These are phyloP conservation scores for Caenorhabditis zanzibari DNA, from an alignment of 2,888 invertebrate genomes.

Conservation along the genomic window DNA sequence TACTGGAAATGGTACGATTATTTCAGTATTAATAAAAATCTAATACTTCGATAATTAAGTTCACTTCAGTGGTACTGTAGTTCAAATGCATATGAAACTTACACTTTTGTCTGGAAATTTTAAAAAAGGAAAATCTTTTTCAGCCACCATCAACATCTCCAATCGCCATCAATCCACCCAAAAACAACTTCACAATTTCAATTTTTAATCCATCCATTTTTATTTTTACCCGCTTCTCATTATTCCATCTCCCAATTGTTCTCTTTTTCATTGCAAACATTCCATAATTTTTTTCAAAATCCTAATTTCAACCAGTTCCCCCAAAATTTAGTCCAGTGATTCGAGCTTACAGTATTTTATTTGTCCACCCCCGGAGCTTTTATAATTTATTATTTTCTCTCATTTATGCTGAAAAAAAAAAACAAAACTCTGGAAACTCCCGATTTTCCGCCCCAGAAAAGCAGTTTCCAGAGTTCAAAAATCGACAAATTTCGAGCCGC, in stretches of 20 bases:
- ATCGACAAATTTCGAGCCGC: constrained; percentile 18
- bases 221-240: constrained; percentile 19
- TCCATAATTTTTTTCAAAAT: constrained; percentile 13
- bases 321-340: constrained; percentile 38
- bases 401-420: constrained; percentile 18
- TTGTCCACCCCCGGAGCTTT: constrained; percentile 24
- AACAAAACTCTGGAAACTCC: neutral
- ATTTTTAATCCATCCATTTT: neutral
- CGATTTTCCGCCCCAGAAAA: constrained; percentile 1
- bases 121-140: neutral
- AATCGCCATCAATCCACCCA: neutral
- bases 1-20: too few species aligned
- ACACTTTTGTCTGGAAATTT: too few species aligned
- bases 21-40: too few species aligned
- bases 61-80: too few species aligned
- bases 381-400: constrained; percentile 15
- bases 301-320: constrained; percentile 31
- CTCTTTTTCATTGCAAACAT: constrained; percentile 29
- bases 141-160: neutral
- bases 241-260: constrained; percentile 8
- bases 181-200: constrained; percentile 16
- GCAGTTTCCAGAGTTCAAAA: neutral
- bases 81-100: too few species aligned
- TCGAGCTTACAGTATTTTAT: constrained; percentile 43
- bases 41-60: too few species aligned